Percentiles rank a stretch among this genome's conserved stretches.
phyloP scores from a whole-genome alignment of 2,113 vertebrate species.

The Guaruba guarouba region DNA sequence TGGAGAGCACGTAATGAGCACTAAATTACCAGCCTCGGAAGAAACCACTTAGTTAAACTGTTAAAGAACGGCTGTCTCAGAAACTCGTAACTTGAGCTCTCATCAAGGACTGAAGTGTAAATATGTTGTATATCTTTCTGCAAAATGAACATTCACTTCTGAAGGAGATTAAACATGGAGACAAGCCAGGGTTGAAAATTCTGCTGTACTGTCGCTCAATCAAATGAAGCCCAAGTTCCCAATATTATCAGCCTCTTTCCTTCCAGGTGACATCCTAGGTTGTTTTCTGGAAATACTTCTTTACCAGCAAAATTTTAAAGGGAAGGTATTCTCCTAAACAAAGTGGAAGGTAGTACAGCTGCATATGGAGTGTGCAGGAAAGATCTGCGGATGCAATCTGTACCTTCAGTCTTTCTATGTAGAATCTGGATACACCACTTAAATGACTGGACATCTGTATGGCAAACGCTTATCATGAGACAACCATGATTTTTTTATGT shows the following conservation, averaged over 20 bases:
- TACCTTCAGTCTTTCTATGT: not conserved
- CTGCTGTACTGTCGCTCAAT: not conserved
- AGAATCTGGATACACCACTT: not conserved
- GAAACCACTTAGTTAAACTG: not conserved
- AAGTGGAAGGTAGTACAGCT: not conserved
- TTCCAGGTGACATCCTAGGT: not conserved
- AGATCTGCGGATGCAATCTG: not conserved
- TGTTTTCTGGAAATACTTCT: not conserved
- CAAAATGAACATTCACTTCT: not conserved
- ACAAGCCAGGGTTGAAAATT: not conserved
- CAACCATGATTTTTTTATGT: not conserved
- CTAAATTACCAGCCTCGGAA: not conserved
- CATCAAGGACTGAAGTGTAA: not conserved
- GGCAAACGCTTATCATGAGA: not conserved
- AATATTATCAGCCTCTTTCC: not conserved
- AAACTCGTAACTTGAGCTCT: not conserved
- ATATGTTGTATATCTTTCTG: not conserved
- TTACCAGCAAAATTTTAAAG: not conserved
- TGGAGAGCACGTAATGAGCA: not conserved
- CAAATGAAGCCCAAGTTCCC: not conserved
- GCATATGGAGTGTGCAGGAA: not conserved
- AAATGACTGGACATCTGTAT: not conserved
- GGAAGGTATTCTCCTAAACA: not conserved
- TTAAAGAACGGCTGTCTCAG: not conserved
- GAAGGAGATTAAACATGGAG: not conserved